Conservation (phyloP, 2,113 vertebrate species). For the Balaenoptera acutorostrata region DNA sequence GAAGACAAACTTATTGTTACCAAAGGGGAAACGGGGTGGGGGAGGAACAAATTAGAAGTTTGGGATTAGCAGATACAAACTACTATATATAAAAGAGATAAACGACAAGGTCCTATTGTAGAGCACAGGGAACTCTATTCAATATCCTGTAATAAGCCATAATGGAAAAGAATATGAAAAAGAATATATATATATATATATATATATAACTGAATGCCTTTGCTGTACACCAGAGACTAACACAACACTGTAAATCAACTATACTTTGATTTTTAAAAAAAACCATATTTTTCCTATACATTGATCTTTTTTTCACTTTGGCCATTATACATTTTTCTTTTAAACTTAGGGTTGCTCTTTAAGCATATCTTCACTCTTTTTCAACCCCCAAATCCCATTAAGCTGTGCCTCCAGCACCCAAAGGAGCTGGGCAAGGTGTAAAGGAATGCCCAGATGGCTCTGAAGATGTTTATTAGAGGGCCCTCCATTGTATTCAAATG, state of each 20-base stretch:
- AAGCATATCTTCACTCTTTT: constrained; percentile 55
- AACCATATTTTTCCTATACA: background rate
- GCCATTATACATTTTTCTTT: background rate
- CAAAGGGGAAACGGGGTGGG: background rate
- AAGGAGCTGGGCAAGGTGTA: constrained; percentile 58
- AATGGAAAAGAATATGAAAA: background rate
- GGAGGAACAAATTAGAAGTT: background rate
- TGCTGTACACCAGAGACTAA: background rate
- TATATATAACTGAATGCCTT: background rate
- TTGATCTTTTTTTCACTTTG: background rate
- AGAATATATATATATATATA: background rate
- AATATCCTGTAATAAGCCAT: background rate
- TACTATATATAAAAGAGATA: background rate
- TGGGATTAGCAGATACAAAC: background rate
- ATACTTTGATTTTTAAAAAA: background rate
- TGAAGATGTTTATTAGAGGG: constrained; percentile 73
- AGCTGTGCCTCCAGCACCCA: background rate
- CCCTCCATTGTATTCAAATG: constrained; percentile 81
- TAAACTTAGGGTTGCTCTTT: background rate
- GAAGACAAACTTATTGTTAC: background rate
- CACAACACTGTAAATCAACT: background rate
- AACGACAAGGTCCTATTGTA: background rate
- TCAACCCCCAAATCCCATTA: constrained; percentile 60
- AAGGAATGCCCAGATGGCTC: constrained; percentile 75
- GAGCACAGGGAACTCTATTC: background rate